Conservation (phyloP, 1,140 invertebrate genomes). For the Aphelinus atriplicis region DNA sequence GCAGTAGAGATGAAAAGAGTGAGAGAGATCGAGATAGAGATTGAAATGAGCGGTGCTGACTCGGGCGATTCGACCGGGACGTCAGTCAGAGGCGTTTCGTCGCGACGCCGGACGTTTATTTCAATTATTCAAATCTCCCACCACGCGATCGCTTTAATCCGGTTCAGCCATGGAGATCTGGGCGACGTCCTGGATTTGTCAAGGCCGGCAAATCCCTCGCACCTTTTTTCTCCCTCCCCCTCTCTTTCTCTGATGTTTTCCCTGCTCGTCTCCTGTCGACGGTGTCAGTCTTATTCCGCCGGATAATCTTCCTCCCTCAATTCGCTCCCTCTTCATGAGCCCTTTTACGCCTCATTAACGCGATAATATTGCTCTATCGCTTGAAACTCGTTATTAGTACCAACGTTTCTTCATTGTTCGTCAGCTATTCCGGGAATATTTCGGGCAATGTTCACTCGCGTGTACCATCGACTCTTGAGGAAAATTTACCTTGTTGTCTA, state of each 20-base stretch:
- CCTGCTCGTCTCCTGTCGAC: no score
- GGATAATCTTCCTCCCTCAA: no score
- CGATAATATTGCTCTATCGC: no score
- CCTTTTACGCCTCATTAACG: no score
- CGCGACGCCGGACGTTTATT: conserved; percentile 34
- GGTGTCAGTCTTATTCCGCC: no score
- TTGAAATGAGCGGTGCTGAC: conserved; percentile 10
- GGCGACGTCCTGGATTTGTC: conserved; percentile 3
- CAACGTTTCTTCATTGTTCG: no score
- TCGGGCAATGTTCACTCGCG: no score
- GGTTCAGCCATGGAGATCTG: conserved; percentile 10
- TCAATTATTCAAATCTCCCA: conserved; percentile 45
- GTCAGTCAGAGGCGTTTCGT: background rate
- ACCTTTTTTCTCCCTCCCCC: background rate
- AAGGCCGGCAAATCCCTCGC: background rate
- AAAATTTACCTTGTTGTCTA: no score
- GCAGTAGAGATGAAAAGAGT: background rate
- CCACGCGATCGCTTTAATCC: conserved; percentile 39
- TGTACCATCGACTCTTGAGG: no score
- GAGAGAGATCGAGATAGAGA: background rate
- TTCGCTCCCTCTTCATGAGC: no score
- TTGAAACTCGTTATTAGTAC: no score
- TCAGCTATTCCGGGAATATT: no score
- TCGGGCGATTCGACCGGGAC: conserved; percentile 13
- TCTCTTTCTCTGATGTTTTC: background rate